These are phyloP conservation scores for Tetrapedia diversipes DNA, from an alignment of 2,888 invertebrate genomes.

Conservation along the genomic window DNA sequence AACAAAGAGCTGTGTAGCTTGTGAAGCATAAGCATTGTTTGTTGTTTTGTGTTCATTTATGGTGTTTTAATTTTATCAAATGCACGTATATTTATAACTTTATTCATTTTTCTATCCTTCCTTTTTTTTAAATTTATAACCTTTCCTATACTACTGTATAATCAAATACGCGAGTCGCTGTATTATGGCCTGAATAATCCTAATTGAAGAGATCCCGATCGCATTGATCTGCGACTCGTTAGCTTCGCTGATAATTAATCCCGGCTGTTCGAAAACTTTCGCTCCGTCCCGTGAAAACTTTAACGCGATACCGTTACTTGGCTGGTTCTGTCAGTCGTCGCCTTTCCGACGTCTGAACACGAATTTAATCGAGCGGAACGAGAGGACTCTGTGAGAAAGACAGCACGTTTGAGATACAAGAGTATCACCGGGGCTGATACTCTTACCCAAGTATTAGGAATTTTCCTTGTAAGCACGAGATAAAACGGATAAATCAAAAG, in stretches of 20 bases:
- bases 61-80: no score
- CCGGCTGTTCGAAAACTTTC: slow-evolving; percentile 2
- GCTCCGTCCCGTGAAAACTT: slow-evolving; percentile 2
- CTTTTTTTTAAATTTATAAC: no score
- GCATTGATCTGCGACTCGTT: slow-evolving; percentile 34
- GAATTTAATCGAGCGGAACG: slow-evolving; percentile 7
- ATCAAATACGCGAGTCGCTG: no score
- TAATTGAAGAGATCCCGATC: slow-evolving; percentile 5
- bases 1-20: no score
- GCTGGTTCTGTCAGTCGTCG: neutral
- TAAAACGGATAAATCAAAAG: neutral
- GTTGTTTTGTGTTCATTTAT: no score
- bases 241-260: slow-evolving; percentile 35
- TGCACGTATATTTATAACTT: no score
- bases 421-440: neutral
- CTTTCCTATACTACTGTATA: no score
- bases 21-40: no score
- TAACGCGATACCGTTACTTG: slow-evolving; percentile 4
- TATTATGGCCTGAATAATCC: slow-evolving; percentile 16
- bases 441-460: neutral
- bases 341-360: neutral
- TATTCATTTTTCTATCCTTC: no score
- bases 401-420: neutral
- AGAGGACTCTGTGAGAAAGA: neutral
- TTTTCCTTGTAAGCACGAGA: neutral